A percentile compares a stretch with the other conserved stretches of the same genome.
Evolutionary conservation across 2,113 vertebrate species (phyloP).

Genomic region (Oostethus manadensis): DNA sequence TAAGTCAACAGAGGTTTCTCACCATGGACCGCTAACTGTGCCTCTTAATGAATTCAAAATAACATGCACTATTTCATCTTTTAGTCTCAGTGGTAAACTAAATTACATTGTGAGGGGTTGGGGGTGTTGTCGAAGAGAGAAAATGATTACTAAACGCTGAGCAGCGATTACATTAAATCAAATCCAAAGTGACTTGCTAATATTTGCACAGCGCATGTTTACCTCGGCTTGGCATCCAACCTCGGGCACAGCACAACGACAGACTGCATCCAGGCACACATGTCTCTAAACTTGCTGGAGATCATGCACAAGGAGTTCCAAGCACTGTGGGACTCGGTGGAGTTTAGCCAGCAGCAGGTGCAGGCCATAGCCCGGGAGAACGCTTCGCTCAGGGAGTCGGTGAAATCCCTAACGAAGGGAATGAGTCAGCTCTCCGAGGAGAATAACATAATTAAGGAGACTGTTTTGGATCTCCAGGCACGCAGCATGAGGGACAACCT

Average conservation of each 20-base stretch:
- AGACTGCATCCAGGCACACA: no score
- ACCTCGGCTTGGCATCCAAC: conserved; percentile 37
- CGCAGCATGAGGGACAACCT: no score
- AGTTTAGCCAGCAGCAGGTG: no score
- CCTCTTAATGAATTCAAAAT: conserved; percentile 22
- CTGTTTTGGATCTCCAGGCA: no score
- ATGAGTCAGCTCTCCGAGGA: no score
- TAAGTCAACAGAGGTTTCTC: neutral
- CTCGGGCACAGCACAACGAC: conserved; percentile 29
- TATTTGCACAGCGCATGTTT: conserved; percentile 55
- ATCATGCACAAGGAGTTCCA: no score
- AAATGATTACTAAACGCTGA: conserved; percentile 22
- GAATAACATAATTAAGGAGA: no score
- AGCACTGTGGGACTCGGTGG: no score
- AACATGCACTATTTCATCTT: conserved; percentile 32
- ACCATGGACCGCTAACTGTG: conserved; percentile 13
- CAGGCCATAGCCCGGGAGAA: no score
- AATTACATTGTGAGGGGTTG: conserved; percentile 5
- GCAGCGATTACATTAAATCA: conserved; percentile 34
- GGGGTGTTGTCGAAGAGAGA: conserved; percentile 6
- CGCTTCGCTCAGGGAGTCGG: no score
- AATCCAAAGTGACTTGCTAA: conserved; percentile 49
- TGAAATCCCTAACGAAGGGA: no score
- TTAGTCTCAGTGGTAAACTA: conserved; percentile 20
- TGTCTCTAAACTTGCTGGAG: no score